Evolutionary conservation across 2,888 invertebrate species (phyloP).

Genomic region (Byasa hedistus): DNA sequence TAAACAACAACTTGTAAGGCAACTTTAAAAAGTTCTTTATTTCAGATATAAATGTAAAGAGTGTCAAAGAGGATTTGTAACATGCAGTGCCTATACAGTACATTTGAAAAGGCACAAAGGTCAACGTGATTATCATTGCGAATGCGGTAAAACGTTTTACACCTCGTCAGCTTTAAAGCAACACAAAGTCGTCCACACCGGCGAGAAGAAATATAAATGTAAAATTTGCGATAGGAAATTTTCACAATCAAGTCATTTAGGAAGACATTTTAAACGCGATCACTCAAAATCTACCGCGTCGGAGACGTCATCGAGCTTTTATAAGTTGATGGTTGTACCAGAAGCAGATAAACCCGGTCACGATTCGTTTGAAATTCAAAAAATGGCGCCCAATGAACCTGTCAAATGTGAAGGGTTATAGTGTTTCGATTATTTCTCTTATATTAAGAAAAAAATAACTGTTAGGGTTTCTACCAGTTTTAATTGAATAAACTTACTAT

Average conservation of each 20-base stretch:
- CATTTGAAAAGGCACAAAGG: constrained; percentile 71
- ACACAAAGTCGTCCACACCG: constrained; percentile 69
- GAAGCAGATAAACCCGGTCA: constrained; percentile 38
- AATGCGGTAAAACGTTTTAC: constrained; percentile 73
- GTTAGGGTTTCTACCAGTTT: background rate
- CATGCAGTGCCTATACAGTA: constrained; percentile 66
- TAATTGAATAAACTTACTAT: background rate
- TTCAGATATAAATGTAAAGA: constrained; percentile 66
- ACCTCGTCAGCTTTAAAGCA: constrained; percentile 71
- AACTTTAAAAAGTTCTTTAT: background rate
- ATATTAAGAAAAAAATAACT: background rate
- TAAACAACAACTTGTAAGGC: too few relatives aligned
- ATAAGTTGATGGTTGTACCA: constrained; percentile 48
- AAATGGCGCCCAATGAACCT: constrained; percentile 30
- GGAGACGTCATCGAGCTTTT: constrained; percentile 57
- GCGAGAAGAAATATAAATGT: constrained; percentile 72
- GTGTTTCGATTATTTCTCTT: constrained; percentile 29
- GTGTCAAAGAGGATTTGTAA: constrained; percentile 68
- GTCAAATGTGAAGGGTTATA: constrained; percentile 54
- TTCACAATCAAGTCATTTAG: constrained; percentile 68
- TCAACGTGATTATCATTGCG: constrained; percentile 68
- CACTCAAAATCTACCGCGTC: constrained; percentile 63
- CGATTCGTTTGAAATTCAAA: constrained; percentile 40
- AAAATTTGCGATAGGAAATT: constrained; percentile 70
- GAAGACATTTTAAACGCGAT: constrained; percentile 67